These are phyloP conservation scores for Drosophila meridionalis DNA, from an alignment of 2,888 invertebrate species.

Conservation along the genomic window DNA sequence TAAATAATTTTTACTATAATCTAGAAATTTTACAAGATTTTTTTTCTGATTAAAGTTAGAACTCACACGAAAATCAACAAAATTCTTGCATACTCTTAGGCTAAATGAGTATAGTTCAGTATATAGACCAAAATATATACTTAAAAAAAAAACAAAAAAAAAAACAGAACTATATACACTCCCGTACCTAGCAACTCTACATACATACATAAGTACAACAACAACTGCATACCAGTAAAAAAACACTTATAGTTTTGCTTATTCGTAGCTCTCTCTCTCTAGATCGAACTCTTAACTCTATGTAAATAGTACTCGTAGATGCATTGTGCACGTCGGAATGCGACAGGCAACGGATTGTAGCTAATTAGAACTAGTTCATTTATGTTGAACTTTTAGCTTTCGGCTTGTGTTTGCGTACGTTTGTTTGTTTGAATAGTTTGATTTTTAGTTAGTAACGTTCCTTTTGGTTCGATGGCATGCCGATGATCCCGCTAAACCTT, in stretches of 20 bases:
- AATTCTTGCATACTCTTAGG: conserved; percentile 5
- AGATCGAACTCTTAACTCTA: conserved; percentile 7
- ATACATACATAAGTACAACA: conserved; percentile 31
- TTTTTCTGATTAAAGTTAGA: too few relatives aligned
- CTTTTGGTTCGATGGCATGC: conserved; percentile 8
- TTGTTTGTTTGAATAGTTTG: not conserved
- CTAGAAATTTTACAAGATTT: too few relatives aligned
- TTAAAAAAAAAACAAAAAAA: not conserved
- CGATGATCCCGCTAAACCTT: conserved; percentile 20
- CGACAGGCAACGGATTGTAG: conserved; percentile 16
- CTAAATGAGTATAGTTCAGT: not conserved
- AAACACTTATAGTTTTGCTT: conserved; percentile 23
- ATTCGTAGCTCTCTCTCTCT: conserved; percentile 12
- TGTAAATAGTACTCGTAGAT: conserved; percentile 2
- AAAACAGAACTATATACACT: not conserved
- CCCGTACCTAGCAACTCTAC: conserved; percentile 8
- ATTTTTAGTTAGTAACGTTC: not conserved
- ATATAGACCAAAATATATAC: not conserved
- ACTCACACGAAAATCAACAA: not conserved
- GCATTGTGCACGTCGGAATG: conserved; percentile 28
- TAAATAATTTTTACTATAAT: not conserved
- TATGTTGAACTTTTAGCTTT: not conserved
- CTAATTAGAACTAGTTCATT: conserved; percentile 8
- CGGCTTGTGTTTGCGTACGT: conserved; percentile 9
- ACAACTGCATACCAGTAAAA: conserved; percentile 13